Conservation (phyloP, 1,140 invertebrate species). For the Neelides sp. region DNA sequence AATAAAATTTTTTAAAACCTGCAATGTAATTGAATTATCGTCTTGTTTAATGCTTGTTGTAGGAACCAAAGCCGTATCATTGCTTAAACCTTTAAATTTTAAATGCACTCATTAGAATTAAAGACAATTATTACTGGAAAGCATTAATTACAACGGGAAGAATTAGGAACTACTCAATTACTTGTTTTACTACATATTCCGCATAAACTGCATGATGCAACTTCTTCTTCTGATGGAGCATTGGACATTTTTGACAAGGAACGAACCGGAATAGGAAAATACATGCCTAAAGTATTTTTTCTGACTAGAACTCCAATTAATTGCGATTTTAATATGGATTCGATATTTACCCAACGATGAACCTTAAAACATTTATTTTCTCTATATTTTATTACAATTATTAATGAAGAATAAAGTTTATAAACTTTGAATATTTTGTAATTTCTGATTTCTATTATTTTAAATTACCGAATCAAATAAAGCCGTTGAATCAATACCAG, state of each 20-base stretch:
- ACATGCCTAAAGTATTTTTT: neutral
- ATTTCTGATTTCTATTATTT: no score
- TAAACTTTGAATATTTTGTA: neutral
- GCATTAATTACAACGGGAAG: no score
- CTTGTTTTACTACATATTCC: no score
- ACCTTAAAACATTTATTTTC: neutral
- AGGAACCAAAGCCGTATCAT: no score
- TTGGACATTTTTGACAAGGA: neutral
- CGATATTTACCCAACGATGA: conserved; percentile 7
- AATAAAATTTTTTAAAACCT: no score
- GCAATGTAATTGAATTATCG: no score
- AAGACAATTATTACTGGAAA: no score
- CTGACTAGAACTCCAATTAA: neutral
- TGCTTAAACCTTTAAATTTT: no score
- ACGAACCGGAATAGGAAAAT: neutral
- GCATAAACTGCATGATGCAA: conserved; percentile 1
- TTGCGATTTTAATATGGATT: neutral
- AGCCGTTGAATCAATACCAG: conserved; percentile 5
- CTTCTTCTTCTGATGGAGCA: neutral
- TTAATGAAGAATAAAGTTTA: neutral
- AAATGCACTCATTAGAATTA: no score
- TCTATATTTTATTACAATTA: no score
- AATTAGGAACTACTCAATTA: no score
- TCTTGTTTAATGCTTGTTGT: no score
- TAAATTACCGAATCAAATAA: conserved; percentile 3